Base-by-base conservation (phyloP, 2,113 vertebrate species). In the Hydrolagus affinis region DNA sequence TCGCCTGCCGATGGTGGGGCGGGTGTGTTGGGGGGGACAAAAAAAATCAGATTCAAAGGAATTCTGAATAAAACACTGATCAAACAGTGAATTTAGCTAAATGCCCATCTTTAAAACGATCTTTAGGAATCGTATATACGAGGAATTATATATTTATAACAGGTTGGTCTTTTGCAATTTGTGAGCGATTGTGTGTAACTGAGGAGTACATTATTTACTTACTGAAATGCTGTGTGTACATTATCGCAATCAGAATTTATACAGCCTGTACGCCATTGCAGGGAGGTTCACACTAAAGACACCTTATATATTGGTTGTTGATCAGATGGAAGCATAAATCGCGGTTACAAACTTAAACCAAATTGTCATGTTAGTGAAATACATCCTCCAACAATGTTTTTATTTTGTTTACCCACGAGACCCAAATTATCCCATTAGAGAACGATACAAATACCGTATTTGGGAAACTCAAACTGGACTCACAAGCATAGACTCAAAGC, bases 381-480 rank as follows among this genome's bases (percentile, higher is more conserved):
- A 83, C 66, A 17, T 23, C 9, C 25, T 60, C 62, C 0, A 19
- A 25, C 0, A 19, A 25, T 64, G 70, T 7, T 83, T 83, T 83
- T 83, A 30, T 66, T 83, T 32, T 83, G 62, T 66, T 83, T 83
- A 66, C 62, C 25, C 78, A 19, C 11, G 78, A 10, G 78, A 66
- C 78, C 44, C 17, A 83, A 68, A 83, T 66, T 25, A 30, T 19
- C 4, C 25, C 78, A 30, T 83, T 83, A 30, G 78, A 30, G 78
- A 17, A 30, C 66, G 78, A 32, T 30, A 83, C 14, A 9, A 66
- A 10, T 62, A 32, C 78, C 78, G 66, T 83, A 83, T 83, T 83
- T 83, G 78, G 78, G 60, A 83, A 83, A 83, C 15, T 30, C 25
- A 83, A 25, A 25, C 78, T 21, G 7, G 19, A 19, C 62, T 83